Base-by-base conservation (phyloP, 2,888 invertebrate genomes). In the Ormyrus thymus region DNA sequence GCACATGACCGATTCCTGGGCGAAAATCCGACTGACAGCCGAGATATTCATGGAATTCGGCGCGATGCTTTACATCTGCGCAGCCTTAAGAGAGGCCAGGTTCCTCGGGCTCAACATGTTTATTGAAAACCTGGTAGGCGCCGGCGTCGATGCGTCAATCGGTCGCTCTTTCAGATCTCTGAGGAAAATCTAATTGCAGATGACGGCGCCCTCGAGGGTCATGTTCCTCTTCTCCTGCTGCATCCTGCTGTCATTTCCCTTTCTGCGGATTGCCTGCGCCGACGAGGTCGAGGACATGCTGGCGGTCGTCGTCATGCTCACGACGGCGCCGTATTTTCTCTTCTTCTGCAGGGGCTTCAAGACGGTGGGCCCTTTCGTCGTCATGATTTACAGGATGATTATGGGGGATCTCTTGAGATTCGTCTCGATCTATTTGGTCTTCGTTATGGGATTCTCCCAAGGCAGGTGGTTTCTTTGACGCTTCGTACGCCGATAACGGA, bases 301-400 rank as follows among this genome's bases (percentile, higher is more conserved):
- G 1, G 97, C 97, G 0, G 96, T 98, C 2, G 93, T 97, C 79
- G 97, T 98, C 11, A 98, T 98, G 95, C 91, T 99, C 50, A 97
- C 97, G 10, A 98, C 98, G 0, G 97, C 98, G 0, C 97, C 98
- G 0, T 99, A 98, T 90, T 98, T 98, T 89, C 91, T 99, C 72
- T 99, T 98, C 91, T 99, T 98, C 90, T 99, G 98, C 91, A 97
- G 99, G 86, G 98, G 98, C 11, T 97, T 99, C 90, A 97, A 98
- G 91, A 97, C 98, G 0, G 98, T 99, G 0, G 99, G 99, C 5
- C 99, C 99, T 0, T 99, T 99, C 93, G 99, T 99, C n/a, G 97
- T 98, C 84, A 99, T 99, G 98, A 98, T 99, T 84, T 99, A 99
- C 91, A 94, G 98, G 83, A 99, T 99, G 97, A 96, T 99, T 68